These are phyloP conservation scores for Tetraodon nigroviridis DNA, from an alignment of 2,113 vertebrate genomes.

Conservation along the genomic window DNA sequence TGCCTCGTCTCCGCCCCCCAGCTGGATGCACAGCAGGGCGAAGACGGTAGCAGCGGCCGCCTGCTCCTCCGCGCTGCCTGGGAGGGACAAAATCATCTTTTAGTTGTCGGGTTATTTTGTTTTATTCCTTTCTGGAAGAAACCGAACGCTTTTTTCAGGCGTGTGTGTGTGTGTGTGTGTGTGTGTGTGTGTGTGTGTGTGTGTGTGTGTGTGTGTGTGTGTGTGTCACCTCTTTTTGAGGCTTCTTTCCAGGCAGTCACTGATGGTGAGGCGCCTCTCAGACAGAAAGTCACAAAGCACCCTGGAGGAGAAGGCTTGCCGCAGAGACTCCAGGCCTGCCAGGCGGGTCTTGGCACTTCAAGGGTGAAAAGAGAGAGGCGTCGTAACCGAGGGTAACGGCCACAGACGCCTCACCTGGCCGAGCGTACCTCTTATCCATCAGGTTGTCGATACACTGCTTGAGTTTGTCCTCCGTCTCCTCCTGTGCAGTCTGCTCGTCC, in stretches of 20 bases:
- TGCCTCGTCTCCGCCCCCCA: constrained; percentile 83
- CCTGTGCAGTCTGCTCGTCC: constrained; percentile 83
- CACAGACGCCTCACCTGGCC: background rate
- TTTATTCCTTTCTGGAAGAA: background rate
- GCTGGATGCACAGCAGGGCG: constrained; percentile 87
- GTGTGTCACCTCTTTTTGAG: constrained; percentile 75
- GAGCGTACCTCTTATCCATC: constrained; percentile 85
- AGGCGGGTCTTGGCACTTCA: constrained; percentile 83
- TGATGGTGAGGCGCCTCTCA: constrained; percentile 81
- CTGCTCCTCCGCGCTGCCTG: constrained; percentile 92
- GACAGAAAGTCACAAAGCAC: constrained; percentile 83
- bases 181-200: background rate
- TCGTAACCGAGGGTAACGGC: background rate
- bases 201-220: too few relatives aligned
- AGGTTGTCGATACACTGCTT: constrained; percentile 88
- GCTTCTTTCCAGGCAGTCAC: constrained; percentile 87
- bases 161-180: background rate
- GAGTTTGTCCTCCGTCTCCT: constrained; percentile 86
- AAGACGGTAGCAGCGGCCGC: constrained; percentile 79
- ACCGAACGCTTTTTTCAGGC: too few relatives aligned
- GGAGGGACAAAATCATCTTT: accelerated
- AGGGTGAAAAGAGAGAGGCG: background rate
- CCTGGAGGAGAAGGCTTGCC: constrained; percentile 81
- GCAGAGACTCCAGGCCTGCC: constrained; percentile 80
- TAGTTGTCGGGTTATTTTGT: background rate